A percentile compares a stretch with the other conserved stretches of the same genome.
Conservation (phyloP, 1,140 invertebrate species). For the Drosophila punjabiensis region DNA sequence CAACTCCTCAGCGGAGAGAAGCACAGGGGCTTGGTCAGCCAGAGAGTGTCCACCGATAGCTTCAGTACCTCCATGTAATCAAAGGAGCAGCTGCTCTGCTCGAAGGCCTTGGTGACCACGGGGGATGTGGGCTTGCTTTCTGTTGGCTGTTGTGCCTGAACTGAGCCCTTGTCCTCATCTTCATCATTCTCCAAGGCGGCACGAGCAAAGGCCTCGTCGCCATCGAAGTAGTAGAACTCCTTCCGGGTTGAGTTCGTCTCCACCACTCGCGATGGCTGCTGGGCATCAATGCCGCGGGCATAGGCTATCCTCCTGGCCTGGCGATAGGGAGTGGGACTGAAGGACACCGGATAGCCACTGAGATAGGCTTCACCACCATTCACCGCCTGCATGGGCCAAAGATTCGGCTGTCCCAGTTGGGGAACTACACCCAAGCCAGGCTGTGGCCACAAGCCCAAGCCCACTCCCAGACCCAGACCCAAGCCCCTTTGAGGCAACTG, state of each 20-base stretch:
- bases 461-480: background rate
- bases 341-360: slow-evolving; percentile 45
- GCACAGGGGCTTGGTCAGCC: slow-evolving; percentile 80
- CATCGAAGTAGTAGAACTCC: slow-evolving; percentile 81
- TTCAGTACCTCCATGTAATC: slow-evolving; percentile 76
- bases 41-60: slow-evolving; percentile 74
- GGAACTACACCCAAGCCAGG: background rate
- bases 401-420: slow-evolving; percentile 22
- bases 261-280: slow-evolving; percentile 66
- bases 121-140: background rate
- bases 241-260: slow-evolving; percentile 80
- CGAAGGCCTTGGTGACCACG: slow-evolving; percentile 53
- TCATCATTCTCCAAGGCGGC: slow-evolving; percentile 57
- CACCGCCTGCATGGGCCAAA: slow-evolving; percentile 34
- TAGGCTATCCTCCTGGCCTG: slow-evolving; percentile 55
- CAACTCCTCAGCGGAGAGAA: slow-evolving; percentile 74
- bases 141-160: background rate
- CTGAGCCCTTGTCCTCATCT: slow-evolving; percentile 22
- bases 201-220: slow-evolving; percentile 75
- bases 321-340: slow-evolving; percentile 60
- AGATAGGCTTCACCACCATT: slow-evolving; percentile 20
- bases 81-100: slow-evolving; percentile 74
- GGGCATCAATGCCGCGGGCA: slow-evolving; percentile 62
- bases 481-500: slow-evolving; percentile 21
- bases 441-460: slow-evolving; percentile 14